phyloP scores from a whole-genome alignment of 2,888 invertebrate species.

The Melanchra persicariae region DNA sequence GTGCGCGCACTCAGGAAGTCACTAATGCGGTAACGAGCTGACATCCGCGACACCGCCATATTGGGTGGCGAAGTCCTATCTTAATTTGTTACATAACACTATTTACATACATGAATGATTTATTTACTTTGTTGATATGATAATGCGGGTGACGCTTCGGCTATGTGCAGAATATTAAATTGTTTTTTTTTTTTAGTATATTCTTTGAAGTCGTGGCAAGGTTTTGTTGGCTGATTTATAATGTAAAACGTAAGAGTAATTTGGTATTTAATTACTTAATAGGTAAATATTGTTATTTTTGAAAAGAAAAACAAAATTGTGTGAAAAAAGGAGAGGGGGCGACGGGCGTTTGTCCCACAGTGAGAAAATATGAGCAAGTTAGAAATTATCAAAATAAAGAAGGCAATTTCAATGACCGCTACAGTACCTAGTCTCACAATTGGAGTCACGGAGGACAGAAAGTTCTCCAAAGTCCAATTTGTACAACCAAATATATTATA shows the following conservation, averaged over 20 bases:
- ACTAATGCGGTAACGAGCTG: slow-evolving; percentile 83
- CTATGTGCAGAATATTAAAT: slow-evolving; percentile 34
- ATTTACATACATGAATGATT: slow-evolving; percentile 57
- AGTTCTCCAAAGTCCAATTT: no score
- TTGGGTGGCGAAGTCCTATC: slow-evolving; percentile 63
- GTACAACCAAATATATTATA: no score
- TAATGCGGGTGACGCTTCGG: slow-evolving; percentile 12
- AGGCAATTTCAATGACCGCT: no score
- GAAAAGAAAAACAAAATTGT: not conserved
- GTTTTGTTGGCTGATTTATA: slow-evolving; percentile 3
- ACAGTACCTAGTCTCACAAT: no score
- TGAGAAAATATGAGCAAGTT: no score
- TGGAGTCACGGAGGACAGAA: no score
- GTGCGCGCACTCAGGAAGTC: slow-evolving; percentile 81
- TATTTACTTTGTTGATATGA: slow-evolving; percentile 48
- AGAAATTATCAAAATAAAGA: no score
- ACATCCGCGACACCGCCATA: slow-evolving; percentile 79
- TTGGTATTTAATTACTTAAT: slow-evolving; percentile 28
- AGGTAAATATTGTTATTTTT: no score
- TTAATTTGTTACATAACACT: slow-evolving; percentile 58
- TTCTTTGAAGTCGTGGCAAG: not conserved
- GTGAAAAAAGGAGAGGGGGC: no score
- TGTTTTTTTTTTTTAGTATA: slow-evolving; percentile 1
- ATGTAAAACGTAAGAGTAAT: not conserved
- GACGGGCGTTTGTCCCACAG: no score